phyloP scores from a whole-genome alignment of 2,797 vertebrate genomes.

The Alauda arvensis region DNA sequence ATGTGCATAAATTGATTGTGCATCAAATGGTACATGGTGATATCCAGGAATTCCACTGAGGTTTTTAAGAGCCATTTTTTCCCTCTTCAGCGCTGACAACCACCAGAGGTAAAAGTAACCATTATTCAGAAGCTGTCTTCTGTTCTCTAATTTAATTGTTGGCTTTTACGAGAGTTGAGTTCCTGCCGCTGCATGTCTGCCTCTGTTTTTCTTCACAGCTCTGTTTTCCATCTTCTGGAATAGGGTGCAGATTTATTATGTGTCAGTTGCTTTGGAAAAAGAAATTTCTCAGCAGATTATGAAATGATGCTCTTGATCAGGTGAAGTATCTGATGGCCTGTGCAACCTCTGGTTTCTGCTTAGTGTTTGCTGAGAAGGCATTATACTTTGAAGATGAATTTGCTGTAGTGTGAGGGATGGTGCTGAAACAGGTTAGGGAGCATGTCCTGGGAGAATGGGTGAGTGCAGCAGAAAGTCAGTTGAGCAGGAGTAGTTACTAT shows the following conservation, averaged over 20 bases:
- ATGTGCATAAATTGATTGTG: neutral
- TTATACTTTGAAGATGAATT: neutral
- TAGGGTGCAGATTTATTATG: neutral
- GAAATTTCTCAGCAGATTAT: neutral
- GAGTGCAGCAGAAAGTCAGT: neutral
- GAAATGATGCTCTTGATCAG: neutral
- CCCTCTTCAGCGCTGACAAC: neutral
- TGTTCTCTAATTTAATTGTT: conserved; percentile 39
- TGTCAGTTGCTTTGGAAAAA: neutral
- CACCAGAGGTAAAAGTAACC: neutral
- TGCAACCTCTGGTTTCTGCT: neutral
- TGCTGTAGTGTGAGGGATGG: neutral
- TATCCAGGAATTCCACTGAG: conserved; percentile 5
- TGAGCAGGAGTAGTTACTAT: neutral
- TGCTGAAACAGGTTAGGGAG: neutral
- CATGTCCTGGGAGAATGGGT: neutral
- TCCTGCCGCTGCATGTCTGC: neutral
- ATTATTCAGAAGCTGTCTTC: conserved; percentile 5
- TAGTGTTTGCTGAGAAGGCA: neutral
- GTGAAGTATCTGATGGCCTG: neutral
- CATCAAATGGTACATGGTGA: neutral
- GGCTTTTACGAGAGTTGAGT: conserved; percentile 15
- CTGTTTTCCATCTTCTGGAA: neutral
- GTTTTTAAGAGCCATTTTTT: neutral
- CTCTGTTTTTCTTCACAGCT: neutral